A percentile compares a stretch with the other conserved stretches of the same genome.
Evolutionary conservation across 2,113 vertebrate species (phyloP).

Genomic region (Odocoileus virginianus): DNA sequence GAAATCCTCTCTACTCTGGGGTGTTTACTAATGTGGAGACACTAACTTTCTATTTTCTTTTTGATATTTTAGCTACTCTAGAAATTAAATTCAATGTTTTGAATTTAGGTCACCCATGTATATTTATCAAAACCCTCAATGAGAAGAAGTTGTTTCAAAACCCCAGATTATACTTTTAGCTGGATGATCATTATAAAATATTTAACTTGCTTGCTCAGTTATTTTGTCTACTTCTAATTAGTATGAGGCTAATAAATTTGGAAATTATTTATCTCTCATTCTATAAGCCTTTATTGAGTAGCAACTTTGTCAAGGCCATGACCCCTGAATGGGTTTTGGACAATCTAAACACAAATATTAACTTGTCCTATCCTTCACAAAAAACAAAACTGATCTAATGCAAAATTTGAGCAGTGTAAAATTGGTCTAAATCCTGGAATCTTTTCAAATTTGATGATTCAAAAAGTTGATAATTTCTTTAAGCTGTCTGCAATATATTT

Average conservation of each 20-base stretch:
- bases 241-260: not conserved
- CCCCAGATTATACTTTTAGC: not conserved
- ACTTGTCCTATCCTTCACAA: not conserved
- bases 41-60: not conserved
- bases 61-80: not conserved
- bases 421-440: not conserved
- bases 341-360: not conserved
- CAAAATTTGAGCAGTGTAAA: slow-evolving; percentile 2
- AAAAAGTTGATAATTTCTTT: not conserved
- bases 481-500: not conserved
- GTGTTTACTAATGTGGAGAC: not conserved
- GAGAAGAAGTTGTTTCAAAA: not conserved
- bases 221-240: not conserved
- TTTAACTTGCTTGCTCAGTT: not conserved
- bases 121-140: not conserved
- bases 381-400: not conserved
- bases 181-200: not conserved
- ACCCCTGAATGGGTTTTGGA: not conserved
- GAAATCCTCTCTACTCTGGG: not conserved
- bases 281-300: not conserved
- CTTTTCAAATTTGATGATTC: not conserved
- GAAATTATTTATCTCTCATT: not conserved
- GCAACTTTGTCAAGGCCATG: not conserved
- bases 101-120: not conserved
- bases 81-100: slow-evolving; percentile 7